A percentile compares a stretch with the other conserved stretches of the same genome.
phyloP scores from a whole-genome alignment of 2,888 invertebrate genomes.

The Amphipyra tragopoginis region DNA sequence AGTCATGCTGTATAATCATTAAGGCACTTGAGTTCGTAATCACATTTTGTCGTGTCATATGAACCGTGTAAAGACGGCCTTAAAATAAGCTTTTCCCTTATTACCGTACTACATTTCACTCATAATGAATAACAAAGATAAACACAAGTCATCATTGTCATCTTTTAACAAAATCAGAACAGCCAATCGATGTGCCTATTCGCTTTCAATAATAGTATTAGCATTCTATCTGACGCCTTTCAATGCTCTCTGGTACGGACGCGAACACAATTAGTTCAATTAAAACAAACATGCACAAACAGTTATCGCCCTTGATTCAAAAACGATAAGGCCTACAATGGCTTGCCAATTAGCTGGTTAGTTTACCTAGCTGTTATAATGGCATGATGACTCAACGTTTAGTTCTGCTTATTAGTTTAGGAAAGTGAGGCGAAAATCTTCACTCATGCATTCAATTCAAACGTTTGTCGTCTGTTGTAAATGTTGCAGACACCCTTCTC shows the following conservation, averaged over 20 bases:
- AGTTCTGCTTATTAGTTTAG: conserved; percentile 71
- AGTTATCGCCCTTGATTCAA: conserved; percentile 36
- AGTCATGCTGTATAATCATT: no score
- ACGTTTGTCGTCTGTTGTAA: conserved; percentile 31
- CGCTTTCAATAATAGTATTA: conserved; percentile 58
- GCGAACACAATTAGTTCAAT: conserved; percentile 62
- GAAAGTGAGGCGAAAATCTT: conserved; percentile 72
- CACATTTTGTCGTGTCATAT: no score
- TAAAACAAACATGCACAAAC: conserved; percentile 52
- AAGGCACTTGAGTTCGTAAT: no score
- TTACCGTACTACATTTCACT: conserved; percentile 19
- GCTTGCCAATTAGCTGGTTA: conserved; percentile 36
- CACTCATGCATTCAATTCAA: conserved; percentile 54
- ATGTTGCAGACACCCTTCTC: conserved; percentile 17
- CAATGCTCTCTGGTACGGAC: conserved; percentile 53
- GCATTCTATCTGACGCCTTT: conserved; percentile 49
- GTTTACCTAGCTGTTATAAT: conserved; percentile 57
- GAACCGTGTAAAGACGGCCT: no score
- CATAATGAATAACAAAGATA: conserved; percentile 29
- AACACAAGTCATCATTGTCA: conserved; percentile 61
- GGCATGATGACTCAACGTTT: conserved; percentile 68
- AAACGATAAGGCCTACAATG: conserved; percentile 45
- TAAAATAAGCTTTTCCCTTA: not conserved
- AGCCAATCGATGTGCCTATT: conserved; percentile 56
- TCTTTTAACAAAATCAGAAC: conserved; percentile 61